These are phyloP conservation scores for Epicauta chinensis DNA, from an alignment of 1,140 invertebrate species.

Conservation along the genomic window DNA sequence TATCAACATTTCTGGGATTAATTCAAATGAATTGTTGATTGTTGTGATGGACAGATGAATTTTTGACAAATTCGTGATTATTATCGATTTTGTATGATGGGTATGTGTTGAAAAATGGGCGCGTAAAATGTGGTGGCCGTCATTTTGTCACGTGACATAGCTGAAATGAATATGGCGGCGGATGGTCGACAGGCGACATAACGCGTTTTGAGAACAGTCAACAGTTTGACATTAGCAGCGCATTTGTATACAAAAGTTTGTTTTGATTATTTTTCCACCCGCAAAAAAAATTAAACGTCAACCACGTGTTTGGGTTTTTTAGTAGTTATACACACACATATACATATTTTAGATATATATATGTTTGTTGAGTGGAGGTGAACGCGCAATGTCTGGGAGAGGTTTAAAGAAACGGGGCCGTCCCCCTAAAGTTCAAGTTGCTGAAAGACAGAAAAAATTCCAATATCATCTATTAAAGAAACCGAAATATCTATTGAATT, in stretches of 20 bases:
- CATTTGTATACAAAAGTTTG: slow-evolving; percentile 57
- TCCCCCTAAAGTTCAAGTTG: slow-evolving; percentile 78
- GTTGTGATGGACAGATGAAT: background rate
- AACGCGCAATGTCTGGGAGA: slow-evolving; percentile 67
- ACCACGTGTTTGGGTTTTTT: too few relatives aligned
- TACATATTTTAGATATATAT: too few relatives aligned
- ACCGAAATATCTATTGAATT: slow-evolving; percentile 77
- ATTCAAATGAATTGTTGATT: background rate
- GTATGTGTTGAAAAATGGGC: slow-evolving; percentile 2
- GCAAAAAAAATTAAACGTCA: too few relatives aligned
- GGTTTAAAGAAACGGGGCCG: slow-evolving; percentile 80
- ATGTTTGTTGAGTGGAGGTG: too few relatives aligned
- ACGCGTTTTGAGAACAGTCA: slow-evolving; percentile 44
- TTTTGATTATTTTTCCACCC: slow-evolving; percentile 40
- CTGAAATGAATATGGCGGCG: slow-evolving; percentile 51
- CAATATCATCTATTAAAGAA: slow-evolving; percentile 85
- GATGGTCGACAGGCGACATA: slow-evolving; percentile 49
- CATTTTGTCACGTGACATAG: slow-evolving; percentile 53
- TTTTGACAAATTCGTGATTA: background rate
- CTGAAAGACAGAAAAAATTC: slow-evolving; percentile 76
- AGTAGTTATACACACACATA: too few relatives aligned
- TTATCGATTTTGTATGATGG: background rate
- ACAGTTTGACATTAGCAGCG: slow-evolving; percentile 51
- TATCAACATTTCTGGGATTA: background rate
- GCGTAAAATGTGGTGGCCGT: slow-evolving; percentile 41